Evolutionary conservation across 2,888 invertebrate genomes (phyloP).

Genomic region (Melolontha melolontha): DNA sequence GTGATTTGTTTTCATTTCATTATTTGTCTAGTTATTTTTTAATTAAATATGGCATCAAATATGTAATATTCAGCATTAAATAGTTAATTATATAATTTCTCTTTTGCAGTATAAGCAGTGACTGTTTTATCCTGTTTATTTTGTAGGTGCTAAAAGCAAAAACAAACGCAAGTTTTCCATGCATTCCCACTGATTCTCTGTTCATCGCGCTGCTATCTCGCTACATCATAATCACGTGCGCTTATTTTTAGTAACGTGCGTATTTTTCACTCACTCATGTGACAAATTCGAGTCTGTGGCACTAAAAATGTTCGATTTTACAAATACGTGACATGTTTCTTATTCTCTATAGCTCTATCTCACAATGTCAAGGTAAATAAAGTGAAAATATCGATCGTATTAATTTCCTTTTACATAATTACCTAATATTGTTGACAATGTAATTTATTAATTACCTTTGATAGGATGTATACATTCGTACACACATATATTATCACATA

Average conservation of each 20-base stretch:
- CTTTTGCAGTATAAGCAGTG: no score
- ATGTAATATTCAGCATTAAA: no score
- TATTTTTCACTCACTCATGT: conserved; percentile 49
- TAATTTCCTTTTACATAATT: conserved; percentile 15
- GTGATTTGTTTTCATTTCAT: no score
- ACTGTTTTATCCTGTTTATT: no score
- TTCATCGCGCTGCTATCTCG: background rate
- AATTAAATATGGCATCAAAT: no score
- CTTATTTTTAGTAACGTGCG: conserved; percentile 50
- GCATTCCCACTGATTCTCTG: no score
- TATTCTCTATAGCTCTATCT: conserved; percentile 2
- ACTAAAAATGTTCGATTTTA: conserved; percentile 40
- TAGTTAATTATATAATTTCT: no score
- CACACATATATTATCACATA: no score
- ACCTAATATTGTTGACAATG: no score
- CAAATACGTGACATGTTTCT: conserved; percentile 21
- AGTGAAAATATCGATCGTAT: background rate
- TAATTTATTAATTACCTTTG: no score
- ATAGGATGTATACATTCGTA: no score
- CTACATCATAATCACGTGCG: conserved; percentile 49
- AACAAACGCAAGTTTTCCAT: conserved; percentile 15
- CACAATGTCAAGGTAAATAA: background rate
- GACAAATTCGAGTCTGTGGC: conserved; percentile 42
- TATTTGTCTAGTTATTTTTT: no score
- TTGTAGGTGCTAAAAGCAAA: conserved; percentile 24